phyloP scores from a whole-genome alignment of 2,888 invertebrate species.

The Pandemis cinnamomeana region DNA sequence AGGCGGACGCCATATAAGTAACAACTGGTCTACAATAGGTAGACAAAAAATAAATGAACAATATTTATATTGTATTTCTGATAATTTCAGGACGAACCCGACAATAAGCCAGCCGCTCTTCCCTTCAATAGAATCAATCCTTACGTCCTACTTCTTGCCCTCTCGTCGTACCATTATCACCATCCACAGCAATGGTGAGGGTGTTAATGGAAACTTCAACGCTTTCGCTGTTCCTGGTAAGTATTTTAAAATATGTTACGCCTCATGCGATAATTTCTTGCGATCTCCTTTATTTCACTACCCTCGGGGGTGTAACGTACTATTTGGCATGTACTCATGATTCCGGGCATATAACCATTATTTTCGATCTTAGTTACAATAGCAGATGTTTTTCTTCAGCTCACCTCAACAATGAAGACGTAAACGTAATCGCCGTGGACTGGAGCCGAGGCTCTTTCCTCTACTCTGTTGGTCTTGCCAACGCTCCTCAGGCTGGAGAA shows the following conservation, averaged over 20 bases:
- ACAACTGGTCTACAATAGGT: too few species aligned
- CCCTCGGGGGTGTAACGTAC: too few species aligned
- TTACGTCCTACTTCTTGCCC: conserved; percentile 51
- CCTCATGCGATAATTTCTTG: too few species aligned
- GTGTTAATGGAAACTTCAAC: conserved; percentile 68
- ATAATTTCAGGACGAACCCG: conserved; percentile 58
- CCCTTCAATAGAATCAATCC: conserved; percentile 55
- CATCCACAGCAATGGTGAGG: conserved; percentile 62
- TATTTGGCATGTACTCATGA: too few species aligned
- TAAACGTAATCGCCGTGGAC: conserved; percentile 75
- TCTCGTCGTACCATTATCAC: conserved; percentile 60
- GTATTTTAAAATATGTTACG: neutral
- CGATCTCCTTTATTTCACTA: too few species aligned
- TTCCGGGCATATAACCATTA: too few species aligned
- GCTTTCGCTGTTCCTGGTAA: conserved; percentile 67
- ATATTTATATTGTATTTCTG: too few species aligned
- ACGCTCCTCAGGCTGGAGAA: conserved; percentile 65
- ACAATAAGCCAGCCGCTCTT: conserved; percentile 59
- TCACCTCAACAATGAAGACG: conserved; percentile 60
- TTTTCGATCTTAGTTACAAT: too few species aligned
- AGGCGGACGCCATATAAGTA: too few species aligned
- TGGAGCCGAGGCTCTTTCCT: conserved; percentile 64
- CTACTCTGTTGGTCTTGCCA: conserved; percentile 67
- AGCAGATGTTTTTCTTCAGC: conserved; percentile 54
- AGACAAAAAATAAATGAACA: too few species aligned